These are phyloP conservation scores for Siniperca chuatsi DNA, from an alignment of 2,113 vertebrate species.

Conservation along the genomic window DNA sequence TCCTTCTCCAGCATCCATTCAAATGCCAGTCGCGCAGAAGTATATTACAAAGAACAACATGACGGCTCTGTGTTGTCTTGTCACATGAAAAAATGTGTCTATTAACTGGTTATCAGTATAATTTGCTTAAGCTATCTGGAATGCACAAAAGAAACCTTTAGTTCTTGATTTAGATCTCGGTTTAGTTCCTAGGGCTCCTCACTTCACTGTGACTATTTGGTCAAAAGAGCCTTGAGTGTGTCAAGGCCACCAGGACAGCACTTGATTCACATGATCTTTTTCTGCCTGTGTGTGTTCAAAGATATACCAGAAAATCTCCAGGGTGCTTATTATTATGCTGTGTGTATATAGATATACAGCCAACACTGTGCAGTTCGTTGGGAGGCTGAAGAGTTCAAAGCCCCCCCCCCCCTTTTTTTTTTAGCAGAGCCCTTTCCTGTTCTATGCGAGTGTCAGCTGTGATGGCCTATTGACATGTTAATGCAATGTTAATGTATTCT, in stretches of 20 bases:
- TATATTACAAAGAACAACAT: background rate
- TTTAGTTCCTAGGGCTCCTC: background rate
- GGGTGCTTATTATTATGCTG: slow-evolving; percentile 54
- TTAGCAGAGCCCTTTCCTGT: slow-evolving; percentile 38
- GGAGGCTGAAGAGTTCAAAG: slow-evolving; percentile 67
- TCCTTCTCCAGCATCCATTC: background rate
- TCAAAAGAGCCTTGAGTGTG: background rate
- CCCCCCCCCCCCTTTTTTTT: slow-evolving; percentile 27
- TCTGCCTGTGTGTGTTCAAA: slow-evolving; percentile 16
- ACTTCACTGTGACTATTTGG: background rate
- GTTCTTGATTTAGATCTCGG: background rate
- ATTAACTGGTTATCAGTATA: background rate
- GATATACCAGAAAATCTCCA: slow-evolving; percentile 28
- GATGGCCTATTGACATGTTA: slow-evolving; percentile 83
- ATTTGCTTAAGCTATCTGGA: background rate
- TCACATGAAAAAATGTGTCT: background rate
- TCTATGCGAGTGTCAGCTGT: slow-evolving; percentile 75
- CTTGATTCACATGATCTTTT: slow-evolving; percentile 28
- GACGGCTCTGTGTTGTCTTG: background rate
- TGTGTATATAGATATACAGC: slow-evolving; percentile 19
- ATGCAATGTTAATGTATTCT: slow-evolving; percentile 82
- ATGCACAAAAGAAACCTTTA: background rate
- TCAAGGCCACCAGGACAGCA: background rate
- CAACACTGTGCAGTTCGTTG: slow-evolving; percentile 54
- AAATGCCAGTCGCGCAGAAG: background rate